These are phyloP conservation scores for Columba guinea DNA, from an alignment of 2,797 vertebrate species.

Conservation along the genomic window DNA sequence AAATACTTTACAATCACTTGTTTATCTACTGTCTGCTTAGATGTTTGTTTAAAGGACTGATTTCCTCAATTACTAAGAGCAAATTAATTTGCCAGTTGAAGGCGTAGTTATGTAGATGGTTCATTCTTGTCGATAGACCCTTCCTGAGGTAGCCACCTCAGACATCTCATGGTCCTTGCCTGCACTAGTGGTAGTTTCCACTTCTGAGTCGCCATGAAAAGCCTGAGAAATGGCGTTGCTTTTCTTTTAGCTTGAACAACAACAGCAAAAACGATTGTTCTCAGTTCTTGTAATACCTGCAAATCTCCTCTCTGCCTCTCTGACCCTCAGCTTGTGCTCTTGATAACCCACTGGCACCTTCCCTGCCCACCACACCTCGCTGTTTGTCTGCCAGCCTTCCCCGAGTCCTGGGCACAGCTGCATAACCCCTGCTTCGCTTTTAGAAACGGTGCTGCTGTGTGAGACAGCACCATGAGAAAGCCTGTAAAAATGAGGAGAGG, in stretches of 20 bases:
- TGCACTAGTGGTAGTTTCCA: neutral
- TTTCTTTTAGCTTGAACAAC: neutral
- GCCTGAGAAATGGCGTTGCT: neutral
- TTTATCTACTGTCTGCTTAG: neutral
- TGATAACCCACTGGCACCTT: neutral
- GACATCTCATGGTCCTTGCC: neutral
- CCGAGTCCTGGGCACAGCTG: fast-evolving
- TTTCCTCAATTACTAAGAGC: neutral
- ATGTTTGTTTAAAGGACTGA: neutral
- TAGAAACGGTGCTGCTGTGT: fast-evolving
- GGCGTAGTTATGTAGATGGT: neutral
- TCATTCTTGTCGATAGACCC: neutral
- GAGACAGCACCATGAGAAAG: fast-evolving
- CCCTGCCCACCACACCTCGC: fast-evolving
- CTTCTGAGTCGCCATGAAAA: neutral
- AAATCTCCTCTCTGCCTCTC: neutral
- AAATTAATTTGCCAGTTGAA: neutral
- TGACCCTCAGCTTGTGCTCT: fast-evolving
- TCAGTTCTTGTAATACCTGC: neutral
- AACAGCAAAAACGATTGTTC: neutral
- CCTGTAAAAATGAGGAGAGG: neutral
- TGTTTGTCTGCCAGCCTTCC: neutral
- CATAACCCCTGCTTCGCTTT: fast-evolving
- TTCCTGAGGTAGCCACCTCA: neutral
- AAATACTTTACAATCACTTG: neutral